These are phyloP conservation scores for Thaumatotibia leucotreta DNA, from an alignment of 1,140 invertebrate genomes.

Conservation along the genomic window DNA sequence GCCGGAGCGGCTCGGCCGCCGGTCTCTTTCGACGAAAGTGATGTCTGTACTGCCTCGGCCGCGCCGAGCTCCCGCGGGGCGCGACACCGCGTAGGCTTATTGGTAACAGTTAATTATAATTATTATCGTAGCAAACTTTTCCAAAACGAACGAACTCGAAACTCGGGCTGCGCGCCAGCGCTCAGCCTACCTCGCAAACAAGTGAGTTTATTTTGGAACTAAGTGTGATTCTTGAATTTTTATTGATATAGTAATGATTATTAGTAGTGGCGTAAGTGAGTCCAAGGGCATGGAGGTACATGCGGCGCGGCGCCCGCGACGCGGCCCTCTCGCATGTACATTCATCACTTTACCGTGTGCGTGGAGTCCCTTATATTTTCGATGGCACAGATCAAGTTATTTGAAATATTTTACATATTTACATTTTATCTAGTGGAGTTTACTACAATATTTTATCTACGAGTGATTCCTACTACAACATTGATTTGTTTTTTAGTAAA, in stretches of 20 bases:
- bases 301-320: slow-evolving; percentile 35
- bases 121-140: slow-evolving; percentile 79
- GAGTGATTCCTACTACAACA: slow-evolving; percentile 74
- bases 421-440: slow-evolving; percentile 75
- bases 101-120: slow-evolving; percentile 74
- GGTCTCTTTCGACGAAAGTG: slow-evolving; percentile 2
- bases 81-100: slow-evolving; percentile 76
- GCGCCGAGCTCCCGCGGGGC: slow-evolving; percentile 57
- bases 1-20: slow-evolving; percentile 3
- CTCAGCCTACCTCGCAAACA: slow-evolving; percentile 82
- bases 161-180: slow-evolving; percentile 80
- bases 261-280: slow-evolving; percentile 73
- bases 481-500: slow-evolving; percentile 72
- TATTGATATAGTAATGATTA: slow-evolving; percentile 76
- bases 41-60: not conserved
- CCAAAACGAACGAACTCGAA: slow-evolving; percentile 83
- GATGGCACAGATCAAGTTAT: slow-evolving; percentile 73
- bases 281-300: slow-evolving; percentile 51
- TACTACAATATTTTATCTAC: slow-evolving; percentile 74
- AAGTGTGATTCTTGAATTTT: slow-evolving; percentile 82
- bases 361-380: slow-evolving; percentile 73
- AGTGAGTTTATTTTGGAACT: slow-evolving; percentile 84
- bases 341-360: slow-evolving; percentile 62
- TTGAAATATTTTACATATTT: slow-evolving; percentile 75
- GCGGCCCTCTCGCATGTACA: slow-evolving; percentile 40